These are phyloP conservation scores for Belgica antarctica DNA, from an alignment of 2,888 invertebrate species.

Conservation along the genomic window DNA sequence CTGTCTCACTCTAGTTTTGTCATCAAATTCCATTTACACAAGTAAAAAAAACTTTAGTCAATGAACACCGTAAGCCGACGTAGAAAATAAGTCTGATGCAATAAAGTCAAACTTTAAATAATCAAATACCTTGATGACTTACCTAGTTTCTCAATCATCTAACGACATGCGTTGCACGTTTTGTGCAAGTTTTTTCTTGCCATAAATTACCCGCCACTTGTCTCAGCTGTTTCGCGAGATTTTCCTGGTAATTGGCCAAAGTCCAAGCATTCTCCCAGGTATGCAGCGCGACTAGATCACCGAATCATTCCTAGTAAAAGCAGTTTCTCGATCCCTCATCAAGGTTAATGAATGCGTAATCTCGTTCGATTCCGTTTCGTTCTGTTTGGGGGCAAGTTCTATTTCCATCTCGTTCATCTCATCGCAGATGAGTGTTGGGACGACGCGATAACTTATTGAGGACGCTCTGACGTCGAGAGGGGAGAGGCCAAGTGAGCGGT, in stretches of 20 bases:
- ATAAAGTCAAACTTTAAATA: slow-evolving; percentile 35
- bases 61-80: slow-evolving; percentile 15
- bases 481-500: no score
- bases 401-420: not conserved
- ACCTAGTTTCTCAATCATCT: slow-evolving; percentile 32
- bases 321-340: not conserved
- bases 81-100: slow-evolving; percentile 32
- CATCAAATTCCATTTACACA: not conserved
- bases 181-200: slow-evolving; percentile 1
- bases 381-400: not conserved
- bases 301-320: not conserved
- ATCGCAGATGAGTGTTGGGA: not conserved
- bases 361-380: not conserved
- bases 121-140: no score
- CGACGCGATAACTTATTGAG: not conserved
- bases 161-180: slow-evolving; percentile 23
- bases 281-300: not conserved
- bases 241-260: not conserved
- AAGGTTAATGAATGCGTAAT: slow-evolving; percentile 19
- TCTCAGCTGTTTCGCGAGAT: not conserved
- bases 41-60: not conserved
- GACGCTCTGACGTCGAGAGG: no score
- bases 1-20: not conserved
- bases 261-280: not conserved
- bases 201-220: slow-evolving; percentile 3